A percentile compares a stretch with the other conserved stretches of the same genome.
These are phyloP conservation scores for Neodontobutis hainanensis DNA, from an alignment of 2,113 vertebrate species.

Conservation along the genomic window DNA sequence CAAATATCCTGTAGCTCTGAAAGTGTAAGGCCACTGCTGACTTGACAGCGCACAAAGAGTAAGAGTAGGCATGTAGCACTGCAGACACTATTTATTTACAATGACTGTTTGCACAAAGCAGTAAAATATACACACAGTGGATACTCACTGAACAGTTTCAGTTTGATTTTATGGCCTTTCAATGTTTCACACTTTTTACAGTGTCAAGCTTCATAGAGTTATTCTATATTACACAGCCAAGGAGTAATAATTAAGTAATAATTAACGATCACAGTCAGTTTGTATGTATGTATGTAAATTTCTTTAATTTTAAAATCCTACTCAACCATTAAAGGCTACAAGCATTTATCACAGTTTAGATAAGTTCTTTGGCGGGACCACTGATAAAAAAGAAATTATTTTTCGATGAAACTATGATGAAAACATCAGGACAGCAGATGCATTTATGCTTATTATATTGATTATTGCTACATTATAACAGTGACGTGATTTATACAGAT, in stretches of 20 bases:
- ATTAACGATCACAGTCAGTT: no score
- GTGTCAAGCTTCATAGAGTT: background rate
- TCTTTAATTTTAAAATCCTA: no score
- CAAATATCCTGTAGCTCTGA: conserved; percentile 28
- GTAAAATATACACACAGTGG: conserved; percentile 4
- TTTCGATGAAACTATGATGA: no score
- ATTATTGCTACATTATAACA: background rate
- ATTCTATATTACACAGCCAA: background rate
- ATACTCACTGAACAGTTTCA: conserved; percentile 2
- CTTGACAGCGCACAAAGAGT: conserved; percentile 12
- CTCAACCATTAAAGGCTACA: no score
- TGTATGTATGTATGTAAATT: no score
- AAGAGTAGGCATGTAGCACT: conserved; percentile 5
- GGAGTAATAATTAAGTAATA: background rate
- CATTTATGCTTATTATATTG: background rate
- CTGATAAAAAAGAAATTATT: no score
- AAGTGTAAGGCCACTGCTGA: conserved; percentile 33
- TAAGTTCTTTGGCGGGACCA: no score
- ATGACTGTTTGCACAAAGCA: conserved; percentile 11
- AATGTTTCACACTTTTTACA: background rate
- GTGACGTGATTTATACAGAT: background rate
- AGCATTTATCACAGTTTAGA: no score
- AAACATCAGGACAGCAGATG: no score
- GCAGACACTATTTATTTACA: conserved; percentile 16
- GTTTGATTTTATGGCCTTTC: background rate